Base-by-base conservation (phyloP, 1,140 invertebrate species). In the Calliopsis andreniformis region DNA sequence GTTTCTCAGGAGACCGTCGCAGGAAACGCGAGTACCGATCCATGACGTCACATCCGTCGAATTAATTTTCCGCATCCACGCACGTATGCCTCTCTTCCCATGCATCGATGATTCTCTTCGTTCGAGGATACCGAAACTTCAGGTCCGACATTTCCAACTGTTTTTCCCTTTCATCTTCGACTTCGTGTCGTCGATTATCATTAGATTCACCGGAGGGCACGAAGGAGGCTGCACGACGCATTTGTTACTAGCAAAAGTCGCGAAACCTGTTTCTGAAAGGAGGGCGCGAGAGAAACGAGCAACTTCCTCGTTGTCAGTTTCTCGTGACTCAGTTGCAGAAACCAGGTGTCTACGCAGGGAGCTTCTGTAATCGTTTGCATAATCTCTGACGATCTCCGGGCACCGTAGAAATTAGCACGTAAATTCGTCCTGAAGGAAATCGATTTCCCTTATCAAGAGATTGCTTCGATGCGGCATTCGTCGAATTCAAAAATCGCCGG, bases 11-110 rank as follows among this genome's bases (percentile, higher is more conserved):
- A 69, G 53, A 63, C 53, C 62, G 30, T 28, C 56, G 51, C 70
- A 81, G 83, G 83, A 85, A 85, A 69, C 56, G 61, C 62, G 32
- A 56, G 69, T 73, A 80, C 68, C 83, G 59, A 79, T 84, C 79
- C 79, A 43, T 85, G 76, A 85, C 79, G 67, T 85, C 79, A 85
- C 76, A 85, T 85, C 83, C 83, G 83, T 49, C 78, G 67, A 76
- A 85, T 82, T 79, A 85, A 85, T 85, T 80, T 82, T 80, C 80
- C 69, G 69, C 62, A 49, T 78, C 51, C 51, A 71, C 75, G 56
- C 43, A 43, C 71, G 30, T 20, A 32, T 49, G 71, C 56, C 51
- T 28, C 32, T 32, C 62, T 72, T 80, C 73, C 51, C 51, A 39
- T 14, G 53, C 47, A 68, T 32, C 67, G 25, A 55, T 69, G 63